Conservation (phyloP, 2,888 invertebrate genomes). For the Thelaira solivaga region DNA sequence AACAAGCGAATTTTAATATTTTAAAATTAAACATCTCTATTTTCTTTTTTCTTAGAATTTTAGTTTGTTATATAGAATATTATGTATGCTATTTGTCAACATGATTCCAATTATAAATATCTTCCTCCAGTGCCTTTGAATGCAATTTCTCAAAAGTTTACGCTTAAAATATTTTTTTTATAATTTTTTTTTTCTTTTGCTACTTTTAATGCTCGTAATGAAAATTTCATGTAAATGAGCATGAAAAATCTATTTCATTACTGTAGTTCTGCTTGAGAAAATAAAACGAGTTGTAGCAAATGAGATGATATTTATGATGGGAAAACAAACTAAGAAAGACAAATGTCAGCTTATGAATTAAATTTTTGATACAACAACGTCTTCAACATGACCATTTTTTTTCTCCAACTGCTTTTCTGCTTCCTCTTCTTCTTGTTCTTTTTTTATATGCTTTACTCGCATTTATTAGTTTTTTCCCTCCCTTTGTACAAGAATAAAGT, state of each 20-base stretch:
- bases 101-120: neutral
- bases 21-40: neutral
- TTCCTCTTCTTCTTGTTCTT: too few species aligned
- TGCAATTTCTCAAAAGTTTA: slow-evolving; percentile 35
- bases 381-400: slow-evolving; percentile 2
- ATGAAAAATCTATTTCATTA: slow-evolving; percentile 74
- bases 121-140: slow-evolving; percentile 14
- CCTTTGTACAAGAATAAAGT: neutral
- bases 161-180: slow-evolving; percentile 3
- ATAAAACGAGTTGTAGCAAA: slow-evolving; percentile 3
- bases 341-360: slow-evolving; percentile 75
- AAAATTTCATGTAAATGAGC: slow-evolving; percentile 73
- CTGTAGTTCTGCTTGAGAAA: slow-evolving; percentile 42
- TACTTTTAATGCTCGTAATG: slow-evolving; percentile 45
- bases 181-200: neutral
- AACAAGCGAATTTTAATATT: too few species aligned
- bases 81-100: neutral
- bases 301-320: slow-evolving; percentile 7
- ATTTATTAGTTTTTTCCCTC: slow-evolving; percentile 10
- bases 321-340: slow-evolving; percentile 64
- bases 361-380: slow-evolving; percentile 64
- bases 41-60: neutral
- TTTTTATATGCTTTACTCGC: neutral
- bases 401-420: too few species aligned
- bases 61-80: neutral